Percentiles rank a stretch among this genome's conserved stretches.
Evolutionary conservation across 2,113 vertebrate species (phyloP).

Genomic region (Syngnathoides biaculeatus): DNA sequence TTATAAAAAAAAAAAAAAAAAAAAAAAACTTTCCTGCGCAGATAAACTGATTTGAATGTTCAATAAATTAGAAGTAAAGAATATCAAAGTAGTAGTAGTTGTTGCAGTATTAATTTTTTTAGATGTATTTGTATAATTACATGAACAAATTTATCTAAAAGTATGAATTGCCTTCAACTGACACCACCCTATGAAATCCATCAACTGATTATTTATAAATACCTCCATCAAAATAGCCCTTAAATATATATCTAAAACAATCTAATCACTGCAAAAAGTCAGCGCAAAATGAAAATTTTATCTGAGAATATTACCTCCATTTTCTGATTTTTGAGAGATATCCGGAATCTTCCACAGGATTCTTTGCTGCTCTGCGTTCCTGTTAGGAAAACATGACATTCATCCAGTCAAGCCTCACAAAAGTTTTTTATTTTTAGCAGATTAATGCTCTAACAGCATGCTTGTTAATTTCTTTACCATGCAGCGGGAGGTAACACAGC

Average conservation of each 20-base stretch:
- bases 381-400: slow-evolving; percentile 48
- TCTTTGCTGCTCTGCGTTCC: slow-evolving; percentile 93
- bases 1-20: no score
- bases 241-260: no score
- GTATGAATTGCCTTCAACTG: background rate
- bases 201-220: no score
- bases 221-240: no score
- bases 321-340: slow-evolving; percentile 97
- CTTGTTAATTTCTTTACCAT: slow-evolving; percentile 73
- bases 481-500: slow-evolving; percentile 93
- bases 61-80: no score
- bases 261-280: no score
- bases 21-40: no score
- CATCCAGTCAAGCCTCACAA: background rate
- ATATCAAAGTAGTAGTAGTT: no score
- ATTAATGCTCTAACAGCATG: background rate
- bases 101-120: no score
- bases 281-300: background rate
- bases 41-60: no score
- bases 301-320: slow-evolving; percentile 79
- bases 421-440: background rate
- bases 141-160: background rate
- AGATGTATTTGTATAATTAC: background rate
- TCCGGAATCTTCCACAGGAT: slow-evolving; percentile 99
- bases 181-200: no score